These are phyloP conservation scores for Hyposoter dolosus DNA, from an alignment of 2,888 invertebrate species.

Conservation along the genomic window DNA sequence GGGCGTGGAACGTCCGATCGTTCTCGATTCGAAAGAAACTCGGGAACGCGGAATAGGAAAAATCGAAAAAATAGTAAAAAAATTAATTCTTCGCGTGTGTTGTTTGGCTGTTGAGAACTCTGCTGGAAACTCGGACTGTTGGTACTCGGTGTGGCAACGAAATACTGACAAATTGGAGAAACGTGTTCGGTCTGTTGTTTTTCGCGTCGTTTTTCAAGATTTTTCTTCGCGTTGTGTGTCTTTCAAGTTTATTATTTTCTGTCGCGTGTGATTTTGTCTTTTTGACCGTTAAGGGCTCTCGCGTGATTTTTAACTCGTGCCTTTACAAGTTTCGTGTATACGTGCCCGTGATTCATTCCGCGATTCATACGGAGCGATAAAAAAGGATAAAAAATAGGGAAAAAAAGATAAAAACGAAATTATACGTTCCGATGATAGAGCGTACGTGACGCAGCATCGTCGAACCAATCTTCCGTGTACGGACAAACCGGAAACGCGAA, in stretches of 20 bases:
- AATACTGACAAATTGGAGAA: constrained; percentile 13
- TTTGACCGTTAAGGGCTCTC: not conserved
- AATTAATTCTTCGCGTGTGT: not conserved
- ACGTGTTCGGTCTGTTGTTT: not conserved
- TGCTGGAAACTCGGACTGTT: not conserved
- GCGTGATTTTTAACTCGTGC: constrained; percentile 1
- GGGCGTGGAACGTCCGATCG: constrained; percentile 39
- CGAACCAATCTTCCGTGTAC: constrained; percentile 10
- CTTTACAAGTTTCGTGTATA: not conserved
- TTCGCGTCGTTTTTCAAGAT: not conserved
- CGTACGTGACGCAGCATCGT: constrained; percentile 30
- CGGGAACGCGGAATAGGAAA: not conserved
- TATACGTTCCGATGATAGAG: constrained; percentile 5
- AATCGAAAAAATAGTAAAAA: not conserved
- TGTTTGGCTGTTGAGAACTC: constrained; percentile 12
- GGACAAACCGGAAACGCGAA: constrained; percentile 12
- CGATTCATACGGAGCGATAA: not conserved
- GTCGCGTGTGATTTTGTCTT: not conserved
- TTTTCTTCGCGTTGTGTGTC: not conserved
- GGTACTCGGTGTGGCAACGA: not conserved
- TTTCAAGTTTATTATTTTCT: not conserved
- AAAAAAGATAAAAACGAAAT: not conserved
- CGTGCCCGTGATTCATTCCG: constrained; percentile 31
- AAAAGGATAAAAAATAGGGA: not conserved
- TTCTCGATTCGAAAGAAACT: not conserved